phyloP scores from a whole-genome alignment of 1,140 invertebrate genomes.

The Hormaphis cornu region DNA sequence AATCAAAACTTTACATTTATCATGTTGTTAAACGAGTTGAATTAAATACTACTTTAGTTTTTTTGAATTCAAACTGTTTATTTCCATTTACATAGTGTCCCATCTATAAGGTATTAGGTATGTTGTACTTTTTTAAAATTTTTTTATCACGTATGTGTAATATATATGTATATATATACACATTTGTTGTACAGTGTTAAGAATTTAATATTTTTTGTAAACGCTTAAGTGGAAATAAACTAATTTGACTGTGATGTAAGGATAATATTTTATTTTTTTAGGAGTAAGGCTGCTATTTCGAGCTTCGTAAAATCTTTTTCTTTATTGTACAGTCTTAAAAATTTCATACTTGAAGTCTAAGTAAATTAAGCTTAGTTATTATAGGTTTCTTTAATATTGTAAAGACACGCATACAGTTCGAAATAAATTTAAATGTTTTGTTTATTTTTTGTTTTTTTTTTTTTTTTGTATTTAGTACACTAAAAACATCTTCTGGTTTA shows the following conservation, averaged over 20 bases:
- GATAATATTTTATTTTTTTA: conserved; percentile 24
- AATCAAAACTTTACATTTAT: conserved; percentile 1
- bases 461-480: too few relatives aligned
- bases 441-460: conserved; percentile 19
- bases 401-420: not conserved
- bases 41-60: conserved; percentile 1
- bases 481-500: too few relatives aligned
- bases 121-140: conserved; percentile 24
- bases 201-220: conserved; percentile 16
- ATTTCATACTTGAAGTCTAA: not conserved
- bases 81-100: conserved; percentile 10
- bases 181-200: conserved; percentile 28
- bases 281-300: conserved; percentile 29
- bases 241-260: conserved; percentile 25
- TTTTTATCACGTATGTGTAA: too few relatives aligned
- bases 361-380: not conserved
- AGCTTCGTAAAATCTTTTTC: conserved; percentile 25
- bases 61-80: conserved; percentile 22
- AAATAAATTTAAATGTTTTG: conserved; percentile 28
- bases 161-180: conserved; percentile 28
- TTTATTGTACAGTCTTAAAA: conserved; percentile 29
- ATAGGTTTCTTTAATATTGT: conserved; percentile 15
- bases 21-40: not conserved
- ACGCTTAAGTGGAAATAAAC: conserved; percentile 24
- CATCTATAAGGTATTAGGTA: conserved; percentile 8